Base-by-base conservation (phyloP, 1,140 invertebrate species). In the Pseudachorutes palmiensis region DNA sequence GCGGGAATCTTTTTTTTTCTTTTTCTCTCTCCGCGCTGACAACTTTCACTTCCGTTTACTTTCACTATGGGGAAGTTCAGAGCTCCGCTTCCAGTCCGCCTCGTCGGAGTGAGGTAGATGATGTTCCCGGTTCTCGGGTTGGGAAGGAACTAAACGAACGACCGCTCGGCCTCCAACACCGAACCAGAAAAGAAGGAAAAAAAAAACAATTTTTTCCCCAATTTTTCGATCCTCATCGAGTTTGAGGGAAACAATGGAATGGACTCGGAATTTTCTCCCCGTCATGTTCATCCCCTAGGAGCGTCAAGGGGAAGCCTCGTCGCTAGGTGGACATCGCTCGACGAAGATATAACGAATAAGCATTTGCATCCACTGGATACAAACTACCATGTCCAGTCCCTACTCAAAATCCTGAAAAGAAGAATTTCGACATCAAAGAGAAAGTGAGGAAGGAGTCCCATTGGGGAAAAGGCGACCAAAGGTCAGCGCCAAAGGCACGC, bases 171-270 rank as follows among this genome's bases (percentile, higher is more conserved):
- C 24, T 55, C 51, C 51, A 16, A 12, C 9, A 26, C 51, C 12
- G 3, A 26, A 22, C 51, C 5, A 55, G 12, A 55, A 55, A 22
- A 55, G 24, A 55, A 5, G 5, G 24, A 55, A 26, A 26, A 26
- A 55, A 55, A 55, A 55, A 55, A 55, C 51, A 26, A 55, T 55
- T 19, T 55, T 55, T 55, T 55, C 51, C 12, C 51, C 12, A 55
- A 55, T 14, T 14, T 55, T 55, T 55, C 51, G 14, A 14, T 55
- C 24, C 51, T 26, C 12, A 5, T 16, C 24, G 24, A 55, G 51
- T 55, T 55, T 55, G 3, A 33, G 59, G 59, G 59, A 33, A 61
- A 33, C 59, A 61, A 33, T 61, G 59, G 19, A 31, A 41, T 41
- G 36, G 36, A 41, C 36, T 41, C 5, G 36, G 36, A 41, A 24